A percentile compares a stretch with the other conserved stretches of the same genome.
phyloP scores from a whole-genome alignment of 2,113 vertebrate genomes.

The Phrynosoma blainvillii region DNA sequence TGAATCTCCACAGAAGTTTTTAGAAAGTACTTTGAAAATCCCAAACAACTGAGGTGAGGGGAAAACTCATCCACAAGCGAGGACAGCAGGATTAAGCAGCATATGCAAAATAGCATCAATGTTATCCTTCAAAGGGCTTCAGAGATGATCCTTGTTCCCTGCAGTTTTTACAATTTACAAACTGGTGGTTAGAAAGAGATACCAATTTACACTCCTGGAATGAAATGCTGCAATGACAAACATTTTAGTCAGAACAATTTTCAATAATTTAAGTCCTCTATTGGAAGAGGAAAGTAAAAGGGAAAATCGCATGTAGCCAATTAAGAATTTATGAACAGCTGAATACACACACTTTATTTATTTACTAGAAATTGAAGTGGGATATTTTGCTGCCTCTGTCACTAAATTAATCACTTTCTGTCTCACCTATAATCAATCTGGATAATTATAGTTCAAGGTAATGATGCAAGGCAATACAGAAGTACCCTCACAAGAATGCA shows the following conservation, averaged over 20 bases:
- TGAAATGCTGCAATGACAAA: neutral
- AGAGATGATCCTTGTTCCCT: neutral
- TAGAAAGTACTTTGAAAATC: neutral
- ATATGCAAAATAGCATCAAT: constrained; percentile 22
- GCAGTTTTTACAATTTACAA: constrained; percentile 25
- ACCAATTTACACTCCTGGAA: neutral
- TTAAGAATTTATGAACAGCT: constrained; percentile 40
- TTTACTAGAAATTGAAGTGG: constrained; percentile 29
- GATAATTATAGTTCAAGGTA: constrained; percentile 21
- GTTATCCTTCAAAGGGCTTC: constrained; percentile 20
- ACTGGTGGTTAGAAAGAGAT: constrained; percentile 22
- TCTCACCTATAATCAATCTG: constrained; percentile 34
- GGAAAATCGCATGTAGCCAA: constrained; percentile 27
- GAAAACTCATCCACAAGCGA: neutral
- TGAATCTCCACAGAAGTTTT: neutral
- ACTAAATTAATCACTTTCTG: neutral
- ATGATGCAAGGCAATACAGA: constrained; percentile 28
- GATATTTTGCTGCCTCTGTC: neutral
- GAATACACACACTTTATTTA: constrained; percentile 47
- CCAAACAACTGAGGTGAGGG: neutral
- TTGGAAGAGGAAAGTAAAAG: constrained; percentile 31
- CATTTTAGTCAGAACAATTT: constrained; percentile 25
- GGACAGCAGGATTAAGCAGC: constrained; percentile 5
- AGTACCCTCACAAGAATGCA: neutral
- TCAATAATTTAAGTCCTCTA: neutral